phyloP scores from a whole-genome alignment of 1,140 invertebrate genomes.

The Caenorhabditis brenneri region DNA sequence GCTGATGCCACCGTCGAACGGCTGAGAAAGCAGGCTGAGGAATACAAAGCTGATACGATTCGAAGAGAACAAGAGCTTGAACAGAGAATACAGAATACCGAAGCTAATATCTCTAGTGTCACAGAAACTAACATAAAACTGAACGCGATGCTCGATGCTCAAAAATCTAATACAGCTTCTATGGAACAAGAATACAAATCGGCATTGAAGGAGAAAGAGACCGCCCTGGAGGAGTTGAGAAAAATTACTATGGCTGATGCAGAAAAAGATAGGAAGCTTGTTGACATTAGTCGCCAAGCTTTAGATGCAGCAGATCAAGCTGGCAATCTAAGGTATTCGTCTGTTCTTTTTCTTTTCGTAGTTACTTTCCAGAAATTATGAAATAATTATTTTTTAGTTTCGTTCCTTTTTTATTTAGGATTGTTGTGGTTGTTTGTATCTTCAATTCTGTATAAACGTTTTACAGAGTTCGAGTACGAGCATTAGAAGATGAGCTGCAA shows the following conservation, averaged over 20 bases:
- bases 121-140: slow-evolving; percentile 24
- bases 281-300: background rate
- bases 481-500: slow-evolving; percentile 9
- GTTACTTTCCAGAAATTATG: too few species aligned
- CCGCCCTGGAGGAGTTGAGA: background rate
- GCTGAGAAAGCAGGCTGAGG: background rate
- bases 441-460: too few species aligned
- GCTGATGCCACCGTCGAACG: slow-evolving; percentile 10
- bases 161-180: background rate
- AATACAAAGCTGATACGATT: background rate
- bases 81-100: background rate
- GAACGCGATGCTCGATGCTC: slow-evolving; percentile 22
- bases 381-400: too few species aligned
- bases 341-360: too few species aligned
- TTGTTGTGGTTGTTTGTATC: too few species aligned
- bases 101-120: background rate
- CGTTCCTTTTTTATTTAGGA: too few species aligned
- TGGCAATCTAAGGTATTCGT: background rate
- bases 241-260: background rate
- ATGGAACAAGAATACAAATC: slow-evolving; percentile 14
- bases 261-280: background rate
- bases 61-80: background rate
- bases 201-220: background rate
- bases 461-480: background rate
- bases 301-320: background rate